Evolutionary conservation across 2,797 vertebrate species (phyloP), one percentile per base, ranked within the genome.

Genomic region (Prunella strophiata): DNA sequence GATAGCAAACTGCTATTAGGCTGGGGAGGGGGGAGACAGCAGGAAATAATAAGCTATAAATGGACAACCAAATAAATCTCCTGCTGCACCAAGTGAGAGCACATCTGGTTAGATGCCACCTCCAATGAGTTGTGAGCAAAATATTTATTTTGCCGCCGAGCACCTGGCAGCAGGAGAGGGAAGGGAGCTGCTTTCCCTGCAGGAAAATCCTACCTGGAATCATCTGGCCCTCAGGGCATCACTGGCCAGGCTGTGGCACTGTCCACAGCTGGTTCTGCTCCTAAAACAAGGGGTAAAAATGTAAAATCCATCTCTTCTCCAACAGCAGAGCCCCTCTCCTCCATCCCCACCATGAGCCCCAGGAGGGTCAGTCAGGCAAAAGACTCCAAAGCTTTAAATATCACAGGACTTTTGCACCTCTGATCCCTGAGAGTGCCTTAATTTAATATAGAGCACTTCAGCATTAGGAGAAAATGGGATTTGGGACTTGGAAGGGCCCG

Each of bases 41-140:
- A 48, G 86, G 82, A 94, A 92, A 89, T 83, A 88, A 85, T 54
- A 87, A 95, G 84, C 91, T 80, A 70, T 88, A 88, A 93, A 89
- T 91, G 73, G 67, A 92, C 72, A 93, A 79, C 91, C 55, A 73
- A 90, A 94, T 85, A 88, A 96, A 97, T 96, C 85, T 93, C 81
- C 91, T 55, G 83, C 86, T 1, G 18, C 62, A 91, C 65, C 77
- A 74, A 97, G 93, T 50, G 90, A 83, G 83, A 91, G 91, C 85
- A 86, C 95, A 96, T 95, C 95, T 97, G 96, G 88, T 94, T 67
- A 94, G 90, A 70, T 92, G 96, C 93, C 94, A 91, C 92, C 94
- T 94, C 92, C 91, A 45, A 47, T 96, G 94, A 97, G 91, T 92
- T 93, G 96, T 47, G 95, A 97, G 95, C 84, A 94, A 96, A 97